phyloP scores from a whole-genome alignment of 2,888 invertebrate species.

The Metalampra italica region DNA sequence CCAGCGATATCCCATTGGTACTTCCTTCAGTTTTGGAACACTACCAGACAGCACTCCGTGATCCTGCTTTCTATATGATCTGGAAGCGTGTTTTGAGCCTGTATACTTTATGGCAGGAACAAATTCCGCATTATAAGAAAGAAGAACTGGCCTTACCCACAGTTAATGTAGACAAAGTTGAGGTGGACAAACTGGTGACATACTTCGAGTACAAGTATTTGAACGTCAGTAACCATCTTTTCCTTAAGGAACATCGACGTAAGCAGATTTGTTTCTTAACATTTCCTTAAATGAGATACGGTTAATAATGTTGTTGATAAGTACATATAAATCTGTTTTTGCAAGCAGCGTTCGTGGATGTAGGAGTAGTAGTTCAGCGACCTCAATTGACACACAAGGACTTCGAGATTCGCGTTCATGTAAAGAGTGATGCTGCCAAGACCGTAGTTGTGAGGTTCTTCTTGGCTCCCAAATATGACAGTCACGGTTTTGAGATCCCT shows the following conservation, averaged over 20 bases:
- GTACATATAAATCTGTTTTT: no score
- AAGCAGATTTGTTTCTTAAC: slow-evolving; percentile 21
- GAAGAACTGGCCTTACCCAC: slow-evolving; percentile 80
- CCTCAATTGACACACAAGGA: slow-evolving; percentile 82
- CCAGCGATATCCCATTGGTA: slow-evolving; percentile 53
- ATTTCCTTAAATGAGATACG: background rate
- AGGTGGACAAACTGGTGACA: slow-evolving; percentile 82
- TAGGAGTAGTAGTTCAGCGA: slow-evolving; percentile 79
- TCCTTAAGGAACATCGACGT: slow-evolving; percentile 62
- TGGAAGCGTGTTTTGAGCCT: slow-evolving; percentile 79
- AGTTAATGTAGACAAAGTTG: slow-evolving; percentile 80
- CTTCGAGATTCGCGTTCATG: slow-evolving; percentile 80
- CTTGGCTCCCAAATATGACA: slow-evolving; percentile 84
- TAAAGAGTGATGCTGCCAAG: slow-evolving; percentile 75
- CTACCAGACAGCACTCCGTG: slow-evolving; percentile 81
- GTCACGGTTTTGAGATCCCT: slow-evolving; percentile 69
- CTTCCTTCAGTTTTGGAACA: slow-evolving; percentile 82
- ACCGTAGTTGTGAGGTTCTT: slow-evolving; percentile 80
- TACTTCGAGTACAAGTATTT: slow-evolving; percentile 82
- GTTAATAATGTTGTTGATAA: background rate
- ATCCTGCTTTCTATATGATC: slow-evolving; percentile 84
- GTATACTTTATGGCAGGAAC: slow-evolving; percentile 78
- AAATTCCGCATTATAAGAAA: slow-evolving; percentile 79
- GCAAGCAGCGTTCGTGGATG: slow-evolving; percentile 43
- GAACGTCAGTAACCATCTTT: slow-evolving; percentile 78